Evolutionary conservation across 2,113 vertebrate genomes (phyloP).

Genomic region (Colius striatus): DNA sequence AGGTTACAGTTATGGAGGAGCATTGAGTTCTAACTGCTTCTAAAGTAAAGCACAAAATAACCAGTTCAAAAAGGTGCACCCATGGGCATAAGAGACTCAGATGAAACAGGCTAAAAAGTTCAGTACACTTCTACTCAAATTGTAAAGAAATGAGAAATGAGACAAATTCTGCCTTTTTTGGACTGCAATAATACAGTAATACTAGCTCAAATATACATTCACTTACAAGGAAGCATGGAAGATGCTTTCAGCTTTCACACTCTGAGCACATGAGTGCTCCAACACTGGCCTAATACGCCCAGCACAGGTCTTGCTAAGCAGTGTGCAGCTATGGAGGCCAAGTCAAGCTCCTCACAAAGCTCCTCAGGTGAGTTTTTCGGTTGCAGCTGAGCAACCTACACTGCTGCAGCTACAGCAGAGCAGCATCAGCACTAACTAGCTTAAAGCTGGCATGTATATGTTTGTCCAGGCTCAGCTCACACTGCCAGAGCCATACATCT

Average conservation of each 20-base stretch:
- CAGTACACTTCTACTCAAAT: neutral
- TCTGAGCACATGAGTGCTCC: neutral
- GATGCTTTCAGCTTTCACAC: neutral
- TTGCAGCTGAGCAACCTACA: accelerated
- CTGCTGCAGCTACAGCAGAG: neutral
- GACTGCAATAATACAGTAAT: neutral
- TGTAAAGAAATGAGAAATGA: neutral
- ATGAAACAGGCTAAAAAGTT: neutral
- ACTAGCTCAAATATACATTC: neutral
- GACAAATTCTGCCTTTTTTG: neutral
- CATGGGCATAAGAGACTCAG: accelerated
- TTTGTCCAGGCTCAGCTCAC: neutral
- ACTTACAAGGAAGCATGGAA: neutral
- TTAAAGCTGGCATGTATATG: neutral
- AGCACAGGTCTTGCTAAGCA: neutral
- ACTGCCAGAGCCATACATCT: accelerated
- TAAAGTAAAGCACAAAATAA: neutral
- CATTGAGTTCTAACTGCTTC: neutral
- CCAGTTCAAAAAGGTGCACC: neutral
- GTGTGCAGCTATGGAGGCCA: neutral
- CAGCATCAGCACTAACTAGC: neutral
- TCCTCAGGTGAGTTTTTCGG: neutral
- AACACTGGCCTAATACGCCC: neutral
- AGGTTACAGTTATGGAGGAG: neutral
- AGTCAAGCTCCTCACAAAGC: neutral